Evolutionary conservation across 2,888 invertebrate genomes (phyloP).

Genomic region (Cheilosia urbana): DNA sequence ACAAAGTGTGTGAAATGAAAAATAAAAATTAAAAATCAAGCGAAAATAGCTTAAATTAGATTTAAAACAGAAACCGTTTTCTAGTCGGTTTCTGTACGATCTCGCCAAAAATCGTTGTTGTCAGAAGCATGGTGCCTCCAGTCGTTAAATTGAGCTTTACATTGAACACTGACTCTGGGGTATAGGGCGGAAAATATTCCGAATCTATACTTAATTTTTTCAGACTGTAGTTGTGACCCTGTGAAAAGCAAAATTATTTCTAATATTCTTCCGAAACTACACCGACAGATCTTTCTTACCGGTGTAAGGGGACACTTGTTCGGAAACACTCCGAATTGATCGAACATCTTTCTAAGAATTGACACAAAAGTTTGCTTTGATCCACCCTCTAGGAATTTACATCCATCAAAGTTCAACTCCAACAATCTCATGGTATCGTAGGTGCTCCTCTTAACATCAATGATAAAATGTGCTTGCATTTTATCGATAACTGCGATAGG

Average conservation of each 20-base stretch:
- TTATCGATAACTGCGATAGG: not conserved
- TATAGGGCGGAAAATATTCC: not conserved
- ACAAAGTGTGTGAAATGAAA: too few species aligned
- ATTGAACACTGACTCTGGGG: not conserved
- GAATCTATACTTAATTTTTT: not conserved
- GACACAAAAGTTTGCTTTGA: not conserved
- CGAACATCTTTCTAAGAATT: not conserved
- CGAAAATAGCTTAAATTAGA: too few species aligned
- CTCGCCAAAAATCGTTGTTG: not conserved
- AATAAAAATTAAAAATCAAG: too few species aligned
- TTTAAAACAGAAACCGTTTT: not conserved
- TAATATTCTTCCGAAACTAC: not conserved
- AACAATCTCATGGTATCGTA: not conserved
- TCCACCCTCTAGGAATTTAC: not conserved
- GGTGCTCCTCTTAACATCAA: not conserved
- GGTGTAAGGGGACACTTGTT: conserved; percentile 13
- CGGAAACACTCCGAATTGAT: conserved; percentile 13
- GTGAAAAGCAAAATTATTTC: not conserved
- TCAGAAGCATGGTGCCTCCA: not conserved
- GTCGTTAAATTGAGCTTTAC: not conserved
- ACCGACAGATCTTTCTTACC: not conserved
- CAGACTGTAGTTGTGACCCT: not conserved
- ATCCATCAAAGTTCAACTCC: conserved; percentile 1
- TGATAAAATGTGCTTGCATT: not conserved
- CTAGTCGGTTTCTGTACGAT: not conserved